Evolutionary conservation across 2,888 invertebrate species (phyloP), one percentile per base, ranked within the genome.

Genomic region (Amphipoea lucens): DNA sequence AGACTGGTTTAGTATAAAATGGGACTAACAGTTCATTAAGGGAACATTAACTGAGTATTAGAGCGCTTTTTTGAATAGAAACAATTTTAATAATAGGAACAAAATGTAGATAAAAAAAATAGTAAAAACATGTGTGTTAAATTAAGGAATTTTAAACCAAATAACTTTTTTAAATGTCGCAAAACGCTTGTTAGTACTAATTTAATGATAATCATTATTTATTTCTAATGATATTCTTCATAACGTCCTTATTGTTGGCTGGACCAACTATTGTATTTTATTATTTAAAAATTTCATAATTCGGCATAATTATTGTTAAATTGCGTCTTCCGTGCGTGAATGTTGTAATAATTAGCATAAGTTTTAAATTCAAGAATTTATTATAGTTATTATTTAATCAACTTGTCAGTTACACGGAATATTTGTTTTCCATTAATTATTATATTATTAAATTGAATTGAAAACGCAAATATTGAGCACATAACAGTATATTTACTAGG

Each of bases 241-340:
- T 89, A 82, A 87, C 84, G 86, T 89, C 83, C 85, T 89, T 78
- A 82, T 74, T 82, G 88, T 90, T 93, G 94, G 93, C 94, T 94
- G 94, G 94, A 89, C 94, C 94, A 93, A 86, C 84, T 45, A 72
- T 78, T 79, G 82, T 81, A 80, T 84, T 90, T 87, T 83, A 76
- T 86, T 78, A 73, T 87, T 84, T 87, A 80, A 78, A 57, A 83
- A 75, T 82, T 78, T 84, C 80, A 83, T 84, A 72, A 81, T 86
- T 89, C 84, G 85, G 83, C 86, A 89, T 89, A 87, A 89, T 89
- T 90, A 88, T 83, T 85, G 86, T 89, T 90, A 87, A 88, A 91
- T 91, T 90, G 88, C 90, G 92, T 92, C 92, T 92, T 92, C 92
- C 92, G 88, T 89, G 88, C 85, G 83, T 90, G 86, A 87, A 84